These are phyloP conservation scores for Eulithis testata DNA, from an alignment of 2,888 invertebrate genomes.

Conservation along the genomic window DNA sequence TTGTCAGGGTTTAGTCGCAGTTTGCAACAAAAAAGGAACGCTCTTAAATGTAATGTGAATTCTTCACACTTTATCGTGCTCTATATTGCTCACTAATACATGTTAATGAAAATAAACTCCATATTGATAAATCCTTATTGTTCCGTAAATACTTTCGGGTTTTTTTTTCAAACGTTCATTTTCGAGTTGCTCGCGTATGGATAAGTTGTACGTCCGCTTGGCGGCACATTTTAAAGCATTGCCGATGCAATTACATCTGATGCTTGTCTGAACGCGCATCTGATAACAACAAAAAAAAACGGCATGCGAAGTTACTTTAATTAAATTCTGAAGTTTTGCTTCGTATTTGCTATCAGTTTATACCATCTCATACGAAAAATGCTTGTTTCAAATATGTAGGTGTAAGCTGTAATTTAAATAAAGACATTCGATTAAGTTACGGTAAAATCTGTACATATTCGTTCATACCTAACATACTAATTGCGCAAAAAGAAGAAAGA, in stretches of 20 bases:
- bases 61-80: constrained; percentile 27
- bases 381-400: constrained; percentile 52
- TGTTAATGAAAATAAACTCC: constrained; percentile 32
- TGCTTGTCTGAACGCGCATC: constrained; percentile 71
- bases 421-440: constrained; percentile 15
- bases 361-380: constrained; percentile 58
- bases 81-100: constrained; percentile 28
- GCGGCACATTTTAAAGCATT: constrained; percentile 69
- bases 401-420: constrained; percentile 54
- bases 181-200: constrained; percentile 30
- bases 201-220: constrained; percentile 56
- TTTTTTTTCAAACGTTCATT: constrained; percentile 29
- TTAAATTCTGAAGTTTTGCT: constrained; percentile 71
- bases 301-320: constrained; percentile 69
- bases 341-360: constrained; percentile 53
- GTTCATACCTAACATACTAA: constrained; percentile 35
- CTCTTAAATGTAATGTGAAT: constrained; percentile 34
- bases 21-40: constrained; percentile 32
- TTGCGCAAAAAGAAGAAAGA: constrained; percentile 40
- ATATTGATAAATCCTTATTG: constrained; percentile 22
- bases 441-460: constrained; percentile 23
- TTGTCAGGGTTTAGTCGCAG: constrained; percentile 34
- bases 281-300: constrained; percentile 76
- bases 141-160: constrained; percentile 14
- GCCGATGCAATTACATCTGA: constrained; percentile 74